A percentile compares a stretch with the other conserved stretches of the same genome.
Evolutionary conservation across 1,140 invertebrate species (phyloP).

Genomic region (Panagrolaimus sp.): DNA sequence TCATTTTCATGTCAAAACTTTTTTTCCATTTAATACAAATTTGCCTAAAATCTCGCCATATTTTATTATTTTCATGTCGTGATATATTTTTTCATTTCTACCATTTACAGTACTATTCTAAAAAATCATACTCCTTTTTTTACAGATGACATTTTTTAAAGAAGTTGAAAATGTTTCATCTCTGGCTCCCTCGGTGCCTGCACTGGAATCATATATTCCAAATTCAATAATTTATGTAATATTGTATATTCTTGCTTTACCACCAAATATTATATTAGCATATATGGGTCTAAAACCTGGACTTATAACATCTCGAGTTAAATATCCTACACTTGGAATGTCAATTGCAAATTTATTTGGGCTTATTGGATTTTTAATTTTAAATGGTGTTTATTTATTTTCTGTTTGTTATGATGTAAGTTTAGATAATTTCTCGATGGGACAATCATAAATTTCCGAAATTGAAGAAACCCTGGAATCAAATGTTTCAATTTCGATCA

Average conservation of each 20-base stretch:
- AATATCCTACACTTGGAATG: slow-evolving; percentile 41
- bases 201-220: slow-evolving; percentile 30
- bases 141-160: slow-evolving; percentile 51
- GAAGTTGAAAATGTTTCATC: slow-evolving; percentile 36
- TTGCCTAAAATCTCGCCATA: too few relatives aligned
- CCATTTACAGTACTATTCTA: too few relatives aligned
- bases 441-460: too few relatives aligned
- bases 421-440: background rate
- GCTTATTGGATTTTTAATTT: slow-evolving; percentile 40
- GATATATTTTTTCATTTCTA: too few relatives aligned
- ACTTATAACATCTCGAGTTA: slow-evolving; percentile 46
- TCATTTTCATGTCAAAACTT: too few relatives aligned
- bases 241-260: slow-evolving; percentile 46
- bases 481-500: too few relatives aligned
- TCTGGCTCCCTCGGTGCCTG: slow-evolving; percentile 21
- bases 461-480: too few relatives aligned
- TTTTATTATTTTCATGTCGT: too few relatives aligned
- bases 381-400: slow-evolving; percentile 47
- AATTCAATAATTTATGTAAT: slow-evolving; percentile 50
- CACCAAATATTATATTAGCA: slow-evolving; percentile 45
- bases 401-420: slow-evolving; percentile 41
- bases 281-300: slow-evolving; percentile 46
- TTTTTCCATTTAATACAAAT: too few relatives aligned
- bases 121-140: background rate
- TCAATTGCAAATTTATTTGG: slow-evolving; percentile 51